Evolutionary conservation across 2,888 invertebrate genomes (phyloP), one percentile per base, ranked within the genome.

Genomic region (Cancer borealis): DNA sequence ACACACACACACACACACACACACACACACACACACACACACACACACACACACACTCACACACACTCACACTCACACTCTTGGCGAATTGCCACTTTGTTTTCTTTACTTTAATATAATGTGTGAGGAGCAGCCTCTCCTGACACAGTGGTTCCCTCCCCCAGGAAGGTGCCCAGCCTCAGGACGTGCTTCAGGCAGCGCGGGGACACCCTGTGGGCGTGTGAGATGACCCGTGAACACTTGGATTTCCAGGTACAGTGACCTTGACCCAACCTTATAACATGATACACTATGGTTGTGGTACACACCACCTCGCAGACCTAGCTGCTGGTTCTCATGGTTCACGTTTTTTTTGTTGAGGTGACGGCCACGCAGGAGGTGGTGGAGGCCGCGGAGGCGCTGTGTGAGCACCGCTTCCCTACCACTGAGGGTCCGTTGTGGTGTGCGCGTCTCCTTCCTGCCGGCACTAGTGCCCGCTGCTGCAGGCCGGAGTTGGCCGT

Each of bases 401-500:
- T 84, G 30, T 30, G n/a, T 10, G 10, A n/a, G 10, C 66, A 91
- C 45, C 6, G 30, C 21, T 66, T 60, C 30, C 46, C n/a, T 21
- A 17, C 21, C 21, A 30, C n/a, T 39, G 60, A 49, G 12, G 91
- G 91, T 3, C 91, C 91, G 12, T 30, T 91, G 26, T 91, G 54
- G 60, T 91, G 91, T 66, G 66, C 91, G 8, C 54, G 91, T 0
- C 17, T 91, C n/a, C 66, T 91, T 0, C 91, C 60, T 30, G 66
- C 45, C n/a, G 91, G 60, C 66, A 21, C 91, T 2, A 3, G 14
- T 26, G 84, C n/a, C 84, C 84, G 26, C 30, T 30, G n/a, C 84
- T 84, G 26, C 30, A n/a, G n/a, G 21, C 84, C 84, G n/a, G 21
- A 84, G 26, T 30, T 66, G 14, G n/a, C 66, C 3, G 39, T 14